Conservation (phyloP, 2,888 invertebrate species). For the Phania funesta region DNA sequence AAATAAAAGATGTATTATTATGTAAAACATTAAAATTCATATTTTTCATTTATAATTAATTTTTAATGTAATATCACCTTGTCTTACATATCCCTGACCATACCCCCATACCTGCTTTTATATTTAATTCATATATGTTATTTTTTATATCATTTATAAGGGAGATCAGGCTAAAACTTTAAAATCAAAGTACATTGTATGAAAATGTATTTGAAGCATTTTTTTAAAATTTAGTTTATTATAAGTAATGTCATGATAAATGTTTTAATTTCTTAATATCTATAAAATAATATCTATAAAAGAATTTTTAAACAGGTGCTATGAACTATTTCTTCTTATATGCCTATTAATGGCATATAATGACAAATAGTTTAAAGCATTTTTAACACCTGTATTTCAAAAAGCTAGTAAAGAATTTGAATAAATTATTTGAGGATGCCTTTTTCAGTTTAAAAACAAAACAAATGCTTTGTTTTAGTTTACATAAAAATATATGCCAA, state of each 20-base stretch:
- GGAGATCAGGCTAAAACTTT: neutral
- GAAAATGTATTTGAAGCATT: slow-evolving; percentile 51
- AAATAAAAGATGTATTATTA: slow-evolving; percentile 70
- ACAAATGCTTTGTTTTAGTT: slow-evolving; percentile 11
- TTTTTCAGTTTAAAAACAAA: neutral
- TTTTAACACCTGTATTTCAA: neutral
- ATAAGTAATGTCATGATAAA: slow-evolving; percentile 19
- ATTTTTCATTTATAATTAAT: slow-evolving; percentile 40
- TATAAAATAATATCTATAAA: too few relatives aligned
- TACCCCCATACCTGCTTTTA: neutral
- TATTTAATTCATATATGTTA: slow-evolving; percentile 1
- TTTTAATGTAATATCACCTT: slow-evolving; percentile 38
- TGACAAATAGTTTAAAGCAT: slow-evolving; percentile 35
- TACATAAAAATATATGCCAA: slow-evolving; percentile 2
- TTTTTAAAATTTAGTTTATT: slow-evolving; percentile 27
- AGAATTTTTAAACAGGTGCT: neutral
- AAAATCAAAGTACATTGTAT: slow-evolving; percentile 51
- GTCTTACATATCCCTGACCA: slow-evolving; percentile 7
- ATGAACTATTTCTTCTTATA: slow-evolving; percentile 50
- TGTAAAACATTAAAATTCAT: slow-evolving; percentile 65
- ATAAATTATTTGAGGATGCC: neutral
- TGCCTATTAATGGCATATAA: slow-evolving; percentile 38
- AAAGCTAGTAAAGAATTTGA: slow-evolving; percentile 33
- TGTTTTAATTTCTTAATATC: slow-evolving; percentile 32
- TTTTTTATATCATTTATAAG: slow-evolving; percentile 9